Evolutionary conservation across 2,113 vertebrate genomes (phyloP).

Genomic region (Equus quagga): DNA sequence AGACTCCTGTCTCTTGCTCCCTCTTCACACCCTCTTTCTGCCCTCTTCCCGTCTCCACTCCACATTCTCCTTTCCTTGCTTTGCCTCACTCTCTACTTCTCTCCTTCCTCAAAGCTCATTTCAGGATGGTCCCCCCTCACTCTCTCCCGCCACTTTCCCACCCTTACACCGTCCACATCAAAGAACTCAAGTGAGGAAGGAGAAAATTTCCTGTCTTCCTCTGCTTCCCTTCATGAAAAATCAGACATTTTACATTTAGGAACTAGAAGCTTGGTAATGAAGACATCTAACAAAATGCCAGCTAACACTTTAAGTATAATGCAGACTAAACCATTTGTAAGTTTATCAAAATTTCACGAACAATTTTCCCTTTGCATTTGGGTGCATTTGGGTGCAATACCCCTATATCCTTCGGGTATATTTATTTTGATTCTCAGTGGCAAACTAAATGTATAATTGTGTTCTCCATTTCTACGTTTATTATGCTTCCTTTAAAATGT

Average conservation of each 20-base stretch:
- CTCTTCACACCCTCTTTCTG: not conserved
- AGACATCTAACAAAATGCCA: constrained; percentile 16
- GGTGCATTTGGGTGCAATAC: not conserved
- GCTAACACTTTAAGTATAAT: not conserved
- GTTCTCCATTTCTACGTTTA: not conserved
- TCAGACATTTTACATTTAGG: not conserved
- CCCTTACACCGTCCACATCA: not conserved
- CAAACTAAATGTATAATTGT: constrained; percentile 31
- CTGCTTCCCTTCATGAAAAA: not conserved
- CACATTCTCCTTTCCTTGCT: not conserved
- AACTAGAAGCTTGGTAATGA: not conserved
- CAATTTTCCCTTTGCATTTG: not conserved
- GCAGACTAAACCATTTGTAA: not conserved
- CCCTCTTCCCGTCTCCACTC: not conserved
- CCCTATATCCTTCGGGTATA: not conserved
- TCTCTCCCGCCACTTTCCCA: not conserved
- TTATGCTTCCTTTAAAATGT: constrained; percentile 11
- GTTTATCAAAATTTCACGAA: not conserved
- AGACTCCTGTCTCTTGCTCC: not conserved
- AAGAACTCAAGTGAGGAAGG: not conserved
- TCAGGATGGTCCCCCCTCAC: not conserved
- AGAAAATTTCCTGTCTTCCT: not conserved
- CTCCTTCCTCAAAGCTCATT: not conserved
- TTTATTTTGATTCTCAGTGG: not conserved
- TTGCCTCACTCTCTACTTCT: not conserved